Base-by-base conservation (phyloP, 2,797 vertebrate genomes). In the Pagetopsis macropterus region DNA sequence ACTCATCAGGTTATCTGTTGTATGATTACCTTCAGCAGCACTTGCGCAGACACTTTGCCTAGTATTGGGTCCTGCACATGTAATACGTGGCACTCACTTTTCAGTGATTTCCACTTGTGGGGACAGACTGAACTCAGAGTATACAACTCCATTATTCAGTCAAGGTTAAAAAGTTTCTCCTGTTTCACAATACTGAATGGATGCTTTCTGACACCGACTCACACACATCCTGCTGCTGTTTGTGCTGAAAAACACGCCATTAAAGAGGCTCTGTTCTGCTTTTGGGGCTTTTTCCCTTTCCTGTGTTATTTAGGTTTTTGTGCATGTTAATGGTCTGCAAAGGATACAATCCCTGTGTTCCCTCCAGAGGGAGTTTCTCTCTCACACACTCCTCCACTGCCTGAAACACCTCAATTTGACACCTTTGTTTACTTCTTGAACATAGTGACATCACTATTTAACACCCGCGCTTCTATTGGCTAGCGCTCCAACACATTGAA, bases 141-240 rank as follows among this genome's bases (percentile, higher is more conserved):
- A 17, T 48, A 11, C 44, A 69, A 31, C 2, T 21, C 14, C 15
- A 45, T 60, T 74, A n/a, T 61, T 74, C 37, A 43, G 23, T 65
- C 45, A 70, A 51, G 44, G 56, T 67, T 60, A n/a, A 59, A 70
- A 56, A 55, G 3, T 56, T 37, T 33, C 5, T 51, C 48, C 48
- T 27, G 16, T 63, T 78, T 78, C 33, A 52, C 44, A 59, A 40
- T 27, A 11, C 27, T 7, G 13, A 10, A 51, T 59, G 9, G 21
- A 52, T 43, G 10, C 3, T 59, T 16, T 61, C 52, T 45, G 33
- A 23, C 40, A 62, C 33, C 2, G 9, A 31, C 16, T 17, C 40
- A 51, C 66, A 64, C 50, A 66, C 56, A n/a, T 55, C 17, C 48
- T 43, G 72, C 50, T 72, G 19, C 59, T 59, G 56, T 51, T 59